Conservation (phyloP, 2,888 invertebrate species). For the Drosophila infuscata region DNA sequence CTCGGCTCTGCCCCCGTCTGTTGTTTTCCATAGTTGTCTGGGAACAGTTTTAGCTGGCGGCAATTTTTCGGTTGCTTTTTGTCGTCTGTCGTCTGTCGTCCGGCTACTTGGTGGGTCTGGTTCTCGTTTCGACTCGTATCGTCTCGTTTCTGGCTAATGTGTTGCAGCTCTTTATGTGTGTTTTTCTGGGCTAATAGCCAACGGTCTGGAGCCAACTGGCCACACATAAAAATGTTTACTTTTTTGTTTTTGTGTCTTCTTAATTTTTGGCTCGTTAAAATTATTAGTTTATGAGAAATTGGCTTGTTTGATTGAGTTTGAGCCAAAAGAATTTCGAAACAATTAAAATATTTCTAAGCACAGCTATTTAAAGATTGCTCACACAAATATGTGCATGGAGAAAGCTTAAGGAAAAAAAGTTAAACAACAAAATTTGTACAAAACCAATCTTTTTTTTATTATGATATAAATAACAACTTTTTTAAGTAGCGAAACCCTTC, state of each 20-base stretch:
- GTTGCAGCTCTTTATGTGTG: constrained; percentile 63
- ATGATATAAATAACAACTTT: neutral
- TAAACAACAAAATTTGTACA: neutral
- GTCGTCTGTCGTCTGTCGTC: constrained; percentile 31
- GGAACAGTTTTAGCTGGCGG: constrained; percentile 71
- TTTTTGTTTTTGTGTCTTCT: constrained; percentile 20
- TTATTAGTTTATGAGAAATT: constrained; percentile 54
- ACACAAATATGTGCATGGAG: neutral
- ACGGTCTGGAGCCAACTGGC: constrained; percentile 52
- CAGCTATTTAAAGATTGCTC: neutral
- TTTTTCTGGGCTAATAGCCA: constrained; percentile 77
- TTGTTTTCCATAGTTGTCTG: constrained; percentile 36
- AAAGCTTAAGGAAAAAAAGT: neutral
- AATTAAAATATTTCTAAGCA: neutral
- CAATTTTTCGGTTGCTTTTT: constrained; percentile 46
- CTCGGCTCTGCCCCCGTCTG: neutral
- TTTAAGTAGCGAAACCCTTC: constrained; percentile 11
- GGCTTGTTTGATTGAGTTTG: constrained; percentile 36
- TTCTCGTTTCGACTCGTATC: constrained; percentile 19
- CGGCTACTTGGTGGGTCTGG: constrained; percentile 66
- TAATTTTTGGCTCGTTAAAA: constrained; percentile 70
- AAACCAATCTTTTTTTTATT: neutral
- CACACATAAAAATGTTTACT: constrained; percentile 16
- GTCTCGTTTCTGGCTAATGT: constrained; percentile 58
- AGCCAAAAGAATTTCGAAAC: constrained; percentile 19